Conservation (phyloP, 2,888 invertebrate genomes). For the Nysson spinosus region DNA sequence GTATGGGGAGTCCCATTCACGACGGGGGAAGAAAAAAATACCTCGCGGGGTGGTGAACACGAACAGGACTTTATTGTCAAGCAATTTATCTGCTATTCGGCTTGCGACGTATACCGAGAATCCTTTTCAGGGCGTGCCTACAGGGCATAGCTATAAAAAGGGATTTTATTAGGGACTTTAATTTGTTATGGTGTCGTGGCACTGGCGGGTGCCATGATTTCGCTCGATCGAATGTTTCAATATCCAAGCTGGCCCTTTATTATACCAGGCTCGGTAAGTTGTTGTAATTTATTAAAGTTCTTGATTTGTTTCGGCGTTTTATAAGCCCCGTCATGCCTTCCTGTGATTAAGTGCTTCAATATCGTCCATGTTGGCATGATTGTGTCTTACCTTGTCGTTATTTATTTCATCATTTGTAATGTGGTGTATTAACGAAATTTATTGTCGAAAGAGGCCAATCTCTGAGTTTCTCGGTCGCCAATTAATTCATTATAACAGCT, state of each 20-base stretch:
- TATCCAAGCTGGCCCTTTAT: background rate
- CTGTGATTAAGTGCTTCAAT: too few relatives aligned
- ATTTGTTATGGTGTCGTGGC: slow-evolving; percentile 22
- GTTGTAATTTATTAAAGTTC: background rate
- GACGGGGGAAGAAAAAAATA: slow-evolving; percentile 15
- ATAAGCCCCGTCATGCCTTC: too few relatives aligned
- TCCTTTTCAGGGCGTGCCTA: slow-evolving; percentile 17
- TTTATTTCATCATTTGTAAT: too few relatives aligned
- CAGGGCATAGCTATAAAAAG: background rate
- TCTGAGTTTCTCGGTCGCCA: too few relatives aligned
- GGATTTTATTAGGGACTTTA: slow-evolving; percentile 29
- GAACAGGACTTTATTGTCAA: slow-evolving; percentile 44
- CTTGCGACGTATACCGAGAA: slow-evolving; percentile 25
- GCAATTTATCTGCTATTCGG: slow-evolving; percentile 59
- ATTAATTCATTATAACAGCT: too few relatives aligned
- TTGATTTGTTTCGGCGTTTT: background rate
- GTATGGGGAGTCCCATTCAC: slow-evolving; percentile 31
- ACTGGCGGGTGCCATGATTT: slow-evolving; percentile 12
- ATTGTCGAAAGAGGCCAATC: too few relatives aligned
- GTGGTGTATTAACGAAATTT: too few relatives aligned
- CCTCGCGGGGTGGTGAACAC: background rate
- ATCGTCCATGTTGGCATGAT: too few relatives aligned
- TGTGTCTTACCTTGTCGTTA: too few relatives aligned
- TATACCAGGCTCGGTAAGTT: background rate
- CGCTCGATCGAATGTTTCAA: slow-evolving; percentile 8